Base-by-base conservation (phyloP, 2,113 vertebrate species). In the Melanocharis versteri region DNA sequence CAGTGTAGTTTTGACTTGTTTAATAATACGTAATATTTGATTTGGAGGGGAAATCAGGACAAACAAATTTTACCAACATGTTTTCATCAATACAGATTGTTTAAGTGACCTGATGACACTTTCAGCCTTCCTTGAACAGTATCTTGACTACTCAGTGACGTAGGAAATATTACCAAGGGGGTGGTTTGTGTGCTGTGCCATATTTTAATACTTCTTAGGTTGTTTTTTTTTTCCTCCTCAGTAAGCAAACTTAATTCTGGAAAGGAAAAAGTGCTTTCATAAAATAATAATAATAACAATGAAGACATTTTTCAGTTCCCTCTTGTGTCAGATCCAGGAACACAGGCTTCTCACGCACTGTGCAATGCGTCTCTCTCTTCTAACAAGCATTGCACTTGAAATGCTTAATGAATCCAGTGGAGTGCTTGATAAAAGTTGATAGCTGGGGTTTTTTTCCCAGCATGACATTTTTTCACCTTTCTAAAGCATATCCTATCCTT, bases 251-350 rank as follows among this genome's bases (percentile, higher is more conserved):
- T 70, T 80, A 54, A 44, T 76, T 93, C 50, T 88, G 90, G 54
- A 78, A 80, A 83, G 82, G 42, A 56, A 80, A 20, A 91, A 84
- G 28, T 60, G 60, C 40, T 53, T 87, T 95, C 54, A 82, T 96
- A 82, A 94, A 94, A 78, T 44, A 70, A 66, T 64, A 58, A 54
- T 69, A 71, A 83, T 82, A 40, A n/a, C n/a, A 82, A 85, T 93
- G 42, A 90, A 90, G 96, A 87, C 51, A 8, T 81, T 93, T 90
- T 95, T 80, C 69, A 82, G 65, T 96, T 95, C 83, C 51, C 69
- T 82, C 33, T 83, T 78, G 81, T 78, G 83, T 56, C 20, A 19
- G 62, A 56, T 73, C 22, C 30, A 65, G 91, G 83, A 94, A 45
- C 77, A 92, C 72, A 53, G 26, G 51, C 87, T 96, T 89, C 87